Base-by-base conservation (phyloP, 1,140 invertebrate genomes). In the Diuraphis noxia region DNA sequence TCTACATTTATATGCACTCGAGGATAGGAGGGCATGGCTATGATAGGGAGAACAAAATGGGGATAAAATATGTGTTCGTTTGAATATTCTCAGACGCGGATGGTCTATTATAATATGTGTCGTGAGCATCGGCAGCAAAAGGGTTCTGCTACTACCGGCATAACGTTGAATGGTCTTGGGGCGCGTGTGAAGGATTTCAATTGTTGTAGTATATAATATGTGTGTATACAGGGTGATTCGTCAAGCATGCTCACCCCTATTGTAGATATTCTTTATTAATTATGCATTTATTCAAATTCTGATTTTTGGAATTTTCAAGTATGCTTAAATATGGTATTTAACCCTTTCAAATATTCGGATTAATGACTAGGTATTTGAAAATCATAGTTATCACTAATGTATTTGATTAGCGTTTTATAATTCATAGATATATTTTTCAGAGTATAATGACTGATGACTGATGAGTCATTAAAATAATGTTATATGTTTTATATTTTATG, bases 41-140 rank as follows among this genome's bases (percentile, higher is more conserved):
- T 4, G 30, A 34, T n/a, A 43, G 72, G 25, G 25, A 23, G 23
- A 81, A 34, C 17, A 41, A 77, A 8, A 43, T 23, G 25, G 21
- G 88, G 17, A 49, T 46, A 79, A 38, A 49, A 90, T 90, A 79
- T 90, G 34, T 36, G 43, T 6, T 81, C 10, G 41, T 81, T 43
- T 90, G 72, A 81, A 72, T 72, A 49, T 81, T 46, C 19, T 72
- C 63, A 77, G 17, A 23, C 3, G 40, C 63, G n/a, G 17, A 36
- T 86, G n/a, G 84, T 86, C 84, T 86, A 49, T 86, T 86, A 86
- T 82, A 82, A 40, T 40, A 82, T 49, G 34, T 49, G 81, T 21
- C 30, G 21, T 19, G 8, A 25, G 19, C 21, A 19, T 43, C 9
- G 7, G n/a, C 82, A 46, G 82, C 84, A 36, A 43, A 86, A 86